Evolutionary conservation across 1,140 invertebrate genomes (phyloP).

Genomic region (Bombus polaris): DNA sequence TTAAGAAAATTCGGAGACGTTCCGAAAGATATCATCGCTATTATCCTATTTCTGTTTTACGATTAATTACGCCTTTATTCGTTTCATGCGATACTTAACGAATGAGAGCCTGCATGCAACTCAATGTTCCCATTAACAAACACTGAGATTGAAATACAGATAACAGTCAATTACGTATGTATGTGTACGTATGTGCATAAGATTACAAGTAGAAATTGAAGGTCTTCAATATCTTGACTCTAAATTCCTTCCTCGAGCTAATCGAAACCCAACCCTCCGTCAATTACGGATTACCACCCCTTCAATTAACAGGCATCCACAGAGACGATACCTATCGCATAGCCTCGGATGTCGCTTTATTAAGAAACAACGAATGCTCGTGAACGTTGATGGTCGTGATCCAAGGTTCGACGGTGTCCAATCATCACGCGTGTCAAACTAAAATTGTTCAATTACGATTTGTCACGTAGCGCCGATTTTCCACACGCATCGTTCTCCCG

Average conservation of each 20-base stretch:
- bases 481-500: conserved; percentile 54
- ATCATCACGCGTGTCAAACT: conserved; percentile 52
- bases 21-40: no score
- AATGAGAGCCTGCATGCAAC: not conserved
- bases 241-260: not conserved
- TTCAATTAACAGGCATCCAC: not conserved
- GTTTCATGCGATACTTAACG: not conserved
- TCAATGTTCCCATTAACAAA: not conserved
- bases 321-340: not conserved
- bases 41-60: no score
- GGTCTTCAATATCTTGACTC: no score
- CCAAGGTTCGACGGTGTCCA: conserved; percentile 30
- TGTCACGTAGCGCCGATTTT: conserved; percentile 70
- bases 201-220: not conserved
- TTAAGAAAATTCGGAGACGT: no score
- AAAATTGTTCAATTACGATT: conserved; percentile 73
- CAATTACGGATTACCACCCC: not conserved
- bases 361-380: not conserved
- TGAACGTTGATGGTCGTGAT: not conserved
- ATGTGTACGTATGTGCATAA: no score
- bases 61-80: no score
- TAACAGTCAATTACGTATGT: not conserved
- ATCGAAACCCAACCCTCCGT: not conserved
- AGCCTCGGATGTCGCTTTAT: not conserved
- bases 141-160: not conserved